Evolutionary conservation across 2,888 invertebrate genomes (phyloP), one percentile per base, ranked within the genome.

Genomic region (Poecilus cupreus): DNA sequence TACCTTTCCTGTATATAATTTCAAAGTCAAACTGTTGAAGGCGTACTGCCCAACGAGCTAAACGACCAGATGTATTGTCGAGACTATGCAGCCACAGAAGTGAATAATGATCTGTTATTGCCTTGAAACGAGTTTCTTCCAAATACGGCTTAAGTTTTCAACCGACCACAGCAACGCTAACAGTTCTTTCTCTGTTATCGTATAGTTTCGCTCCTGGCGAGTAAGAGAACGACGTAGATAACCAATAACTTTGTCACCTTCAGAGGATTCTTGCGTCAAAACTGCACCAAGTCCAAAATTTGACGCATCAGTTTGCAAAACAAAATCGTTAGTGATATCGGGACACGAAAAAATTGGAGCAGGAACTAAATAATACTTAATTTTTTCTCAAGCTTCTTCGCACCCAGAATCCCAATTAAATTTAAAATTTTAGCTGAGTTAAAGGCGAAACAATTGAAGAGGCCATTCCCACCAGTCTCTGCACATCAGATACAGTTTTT

Each of bases 41-140:
- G 18, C 82, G 24, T 26, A 54, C 10, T 81, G 82, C 24, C 46
- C 46, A 46, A n/a, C 11, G 46, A 46, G 2, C 39, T 1, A 39
- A n/a, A 43, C 43, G 43, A 8, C 43, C 43, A n/a, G 43, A n/a
- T 2, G 3, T 2, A 8, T 43, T 43, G 11, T 43, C 2, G 11
- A 43, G 11, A 43, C 10, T 43, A 2, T 10, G 13, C 11, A 43
- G 43, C 10, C 43, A 43, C 13, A n/a, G 11, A 2, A 49, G 4
- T 6, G 49, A 49, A 49, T 2, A 10, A 13, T 76, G 76, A 16
- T 54, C 76, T 4, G 76, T 76, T 4, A 76, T 76, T 0, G 18
- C 76, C 2, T 10, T 49, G 18, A 49, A 49, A 13, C 13, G 49
- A 4, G 6, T 49, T 13, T 6, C 49, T 49, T 49, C 4, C 6